Percentiles rank a stretch among this genome's conserved stretches.
These are phyloP conservation scores for Orchesellides sinensis DNA, from an alignment of 2,888 invertebrate species.

Conservation along the genomic window DNA sequence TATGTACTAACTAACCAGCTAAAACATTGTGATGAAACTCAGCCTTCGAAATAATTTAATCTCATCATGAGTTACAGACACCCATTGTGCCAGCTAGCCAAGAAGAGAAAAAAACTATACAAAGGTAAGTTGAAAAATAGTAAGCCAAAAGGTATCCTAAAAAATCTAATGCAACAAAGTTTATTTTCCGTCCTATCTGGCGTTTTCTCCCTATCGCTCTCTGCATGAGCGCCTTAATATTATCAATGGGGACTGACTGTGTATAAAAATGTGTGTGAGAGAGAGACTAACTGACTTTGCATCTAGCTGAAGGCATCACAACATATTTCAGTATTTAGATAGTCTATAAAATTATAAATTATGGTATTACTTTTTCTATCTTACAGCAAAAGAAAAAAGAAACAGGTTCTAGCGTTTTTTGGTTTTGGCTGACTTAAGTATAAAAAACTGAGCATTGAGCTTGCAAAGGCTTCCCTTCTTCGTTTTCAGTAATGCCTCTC, in stretches of 20 bases:
- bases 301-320: conserved; percentile 46
- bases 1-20: neutral
- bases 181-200: conserved; percentile 35
- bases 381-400: conserved; percentile 8
- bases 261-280: neutral
- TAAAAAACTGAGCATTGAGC: neutral
- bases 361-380: conserved; percentile 55
- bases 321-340: conserved; percentile 64
- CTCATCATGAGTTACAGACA: conserved; percentile 17
- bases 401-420: conserved; percentile 33
- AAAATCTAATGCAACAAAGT: neutral
- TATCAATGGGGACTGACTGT: neutral
- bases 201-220: conserved; percentile 5
- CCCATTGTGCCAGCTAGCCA: conserved; percentile 33
- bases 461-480: conserved; percentile 1
- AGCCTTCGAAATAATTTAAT: conserved; percentile 3
- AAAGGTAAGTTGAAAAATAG: neutral
- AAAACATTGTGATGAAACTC: conserved; percentile 7
- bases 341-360: conserved; percentile 65
- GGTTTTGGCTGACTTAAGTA: conserved; percentile 1
- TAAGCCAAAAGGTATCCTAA: neutral
- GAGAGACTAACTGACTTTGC: conserved; percentile 3
- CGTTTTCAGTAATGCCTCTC: conserved; percentile 46
- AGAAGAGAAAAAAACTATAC: neutral
- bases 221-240: conserved; percentile 9